Evolutionary conservation across 2,888 invertebrate genomes (phyloP).

Genomic region (Zootermopsis nevadensis): DNA sequence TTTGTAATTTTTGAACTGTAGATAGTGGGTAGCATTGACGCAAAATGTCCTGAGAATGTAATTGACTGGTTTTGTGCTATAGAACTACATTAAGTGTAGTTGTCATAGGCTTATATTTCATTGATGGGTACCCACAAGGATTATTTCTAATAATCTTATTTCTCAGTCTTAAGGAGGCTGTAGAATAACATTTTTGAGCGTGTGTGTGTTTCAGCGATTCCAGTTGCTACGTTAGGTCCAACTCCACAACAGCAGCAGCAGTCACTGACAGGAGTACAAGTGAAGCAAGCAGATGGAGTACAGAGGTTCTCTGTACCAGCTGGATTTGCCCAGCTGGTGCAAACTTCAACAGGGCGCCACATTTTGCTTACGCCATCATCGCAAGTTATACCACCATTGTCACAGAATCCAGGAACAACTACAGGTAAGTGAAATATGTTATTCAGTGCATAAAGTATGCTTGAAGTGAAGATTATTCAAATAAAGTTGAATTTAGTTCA

Average conservation of each 20-base stretch:
- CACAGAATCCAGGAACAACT: conserved; percentile 60
- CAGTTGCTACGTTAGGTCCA: conserved; percentile 62
- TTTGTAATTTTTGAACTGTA: no score
- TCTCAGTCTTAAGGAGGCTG: no score
- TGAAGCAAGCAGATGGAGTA: conserved; percentile 17
- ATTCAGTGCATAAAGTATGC: no score
- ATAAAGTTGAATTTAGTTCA: no score
- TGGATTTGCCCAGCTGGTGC: conserved; percentile 74
- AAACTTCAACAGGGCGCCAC: conserved; percentile 77
- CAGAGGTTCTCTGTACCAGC: conserved; percentile 48
- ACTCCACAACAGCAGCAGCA: conserved; percentile 58
- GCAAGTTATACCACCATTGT: conserved; percentile 58
- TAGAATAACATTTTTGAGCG: neutral
- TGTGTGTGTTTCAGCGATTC: conserved; percentile 62
- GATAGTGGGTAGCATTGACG: no score
- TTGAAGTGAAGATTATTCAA: no score
- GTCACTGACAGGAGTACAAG: conserved; percentile 15
- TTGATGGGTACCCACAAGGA: no score
- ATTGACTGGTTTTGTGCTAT: no score
- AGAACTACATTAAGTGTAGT: no score
- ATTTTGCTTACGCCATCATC: conserved; percentile 70
- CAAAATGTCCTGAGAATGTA: no score
- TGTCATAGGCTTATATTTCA: no score
- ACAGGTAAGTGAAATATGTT: conserved; percentile 55
- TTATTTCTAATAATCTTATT: no score